Base-by-base conservation (phyloP, 2,797 vertebrate species). In the Austrolebias charrua region DNA sequence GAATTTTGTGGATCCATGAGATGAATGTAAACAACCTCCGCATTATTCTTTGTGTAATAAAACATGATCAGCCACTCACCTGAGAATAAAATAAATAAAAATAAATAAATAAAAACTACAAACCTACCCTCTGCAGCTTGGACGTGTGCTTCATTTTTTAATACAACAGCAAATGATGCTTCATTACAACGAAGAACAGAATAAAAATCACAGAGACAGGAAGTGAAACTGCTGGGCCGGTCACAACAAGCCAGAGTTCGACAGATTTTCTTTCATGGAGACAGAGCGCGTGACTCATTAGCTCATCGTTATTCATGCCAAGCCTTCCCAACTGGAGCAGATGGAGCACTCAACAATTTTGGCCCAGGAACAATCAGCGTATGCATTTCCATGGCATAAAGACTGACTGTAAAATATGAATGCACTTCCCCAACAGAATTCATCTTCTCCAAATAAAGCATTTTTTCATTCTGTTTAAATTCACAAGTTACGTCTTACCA, bases 21-120 rank as follows among this genome's bases (percentile, higher is more conserved):
- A 87, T 83, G 89, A 91, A 88, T 90, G 90, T 89, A 90, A 82
- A 88, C 75, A 70, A 69, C 77, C 73, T 79, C 69, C 62, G 71
- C 68, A 76, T 84, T 76, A 71, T 60, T 86, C 73, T 85, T 79
- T 69, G 80, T 87, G 73, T 89, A 82, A 88, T 87, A 82, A 87
- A 82, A 88, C 79, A 79, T 79, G 82, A 87, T 85, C 86, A 82
- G 90, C 89, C 85, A 86, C 79, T 90, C 90, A 92, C 90, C 90
- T 78, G 81, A 85, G 81, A 89, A 88, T 85, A 72, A 79, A 63
- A 52, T 28, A n/a, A n/a, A n/a, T 55, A 71, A 81, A 85, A 86
- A n/a, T n/a, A n/a, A 31, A 55, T 18, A 15, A 18, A 44, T 46
- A 79, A 47, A 51, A 24, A 20, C 18, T 45, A 63, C 15, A 86